Conservation (phyloP, 2,888 invertebrate species). For the Drosophila mimetica region DNA sequence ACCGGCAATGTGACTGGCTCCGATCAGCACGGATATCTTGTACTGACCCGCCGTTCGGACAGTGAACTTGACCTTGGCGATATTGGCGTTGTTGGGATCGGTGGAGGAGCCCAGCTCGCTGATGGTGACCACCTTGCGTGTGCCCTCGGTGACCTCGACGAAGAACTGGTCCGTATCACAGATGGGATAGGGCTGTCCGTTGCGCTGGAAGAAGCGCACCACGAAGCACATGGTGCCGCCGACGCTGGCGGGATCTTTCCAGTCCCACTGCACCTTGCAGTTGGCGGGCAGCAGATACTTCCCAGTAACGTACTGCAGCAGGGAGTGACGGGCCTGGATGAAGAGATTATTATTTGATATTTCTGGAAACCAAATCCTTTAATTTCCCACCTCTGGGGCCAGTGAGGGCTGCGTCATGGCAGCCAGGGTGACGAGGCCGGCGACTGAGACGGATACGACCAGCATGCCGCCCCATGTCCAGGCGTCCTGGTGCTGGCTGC, state of each 20-base stretch:
- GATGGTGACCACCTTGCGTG: conserved; percentile 91
- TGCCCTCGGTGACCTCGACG: conserved; percentile 94
- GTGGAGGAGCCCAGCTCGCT: conserved; percentile 94
- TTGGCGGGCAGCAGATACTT: conserved; percentile 95
- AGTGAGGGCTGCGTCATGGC: conserved; percentile 96
- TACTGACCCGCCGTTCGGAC: conserved; percentile 96
- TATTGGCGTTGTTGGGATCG: conserved; percentile 93
- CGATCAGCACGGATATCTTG: conserved; percentile 93
- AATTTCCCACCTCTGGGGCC: conserved; percentile 88
- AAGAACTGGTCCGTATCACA: conserved; percentile 96
- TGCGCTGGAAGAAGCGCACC: conserved; percentile 95
- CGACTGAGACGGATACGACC: conserved; percentile 94
- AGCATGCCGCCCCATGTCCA: conserved; percentile 97
- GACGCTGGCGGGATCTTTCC: conserved; percentile 95
- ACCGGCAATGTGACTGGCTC: conserved; percentile 91
- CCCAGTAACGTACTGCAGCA: conserved; percentile 95
- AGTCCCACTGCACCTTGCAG: conserved; percentile 93
- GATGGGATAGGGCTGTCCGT: conserved; percentile 97
- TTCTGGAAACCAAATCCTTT: accelerated
- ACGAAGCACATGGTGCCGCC: conserved; percentile 96
- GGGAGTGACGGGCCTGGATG: conserved; percentile 90
- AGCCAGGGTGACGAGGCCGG: conserved; percentile 94
- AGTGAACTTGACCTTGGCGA: conserved; percentile 95
- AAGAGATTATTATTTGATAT: too few species aligned
- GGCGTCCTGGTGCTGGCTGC: conserved; percentile 93